Evolutionary conservation across 2,888 invertebrate genomes (phyloP).

Genomic region (Amiota mariae): DNA sequence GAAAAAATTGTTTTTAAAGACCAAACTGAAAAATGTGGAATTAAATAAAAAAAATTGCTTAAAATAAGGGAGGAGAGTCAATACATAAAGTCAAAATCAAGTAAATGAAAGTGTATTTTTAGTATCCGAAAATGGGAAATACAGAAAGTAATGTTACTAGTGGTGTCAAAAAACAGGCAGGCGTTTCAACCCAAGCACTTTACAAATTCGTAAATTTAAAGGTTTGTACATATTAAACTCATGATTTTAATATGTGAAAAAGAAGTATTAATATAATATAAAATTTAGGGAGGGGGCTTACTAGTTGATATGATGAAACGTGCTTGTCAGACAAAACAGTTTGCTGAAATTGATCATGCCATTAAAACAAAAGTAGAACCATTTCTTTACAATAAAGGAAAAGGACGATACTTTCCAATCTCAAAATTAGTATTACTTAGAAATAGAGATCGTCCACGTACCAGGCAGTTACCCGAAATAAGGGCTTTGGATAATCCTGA

Average conservation of each 20-base stretch:
- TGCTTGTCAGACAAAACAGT: slow-evolving; percentile 91
- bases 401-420: slow-evolving; percentile 90
- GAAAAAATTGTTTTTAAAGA: not conserved
- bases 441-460: slow-evolving; percentile 87
- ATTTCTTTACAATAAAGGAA: slow-evolving; percentile 93
- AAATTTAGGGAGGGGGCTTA: slow-evolving; percentile 84
- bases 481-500: slow-evolving; percentile 88
- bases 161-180: slow-evolving; percentile 96
- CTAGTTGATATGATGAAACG: slow-evolving; percentile 94
- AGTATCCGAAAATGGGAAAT: slow-evolving; percentile 80
- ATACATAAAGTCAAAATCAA: no score
- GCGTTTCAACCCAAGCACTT: slow-evolving; percentile 85
- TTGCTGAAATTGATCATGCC: slow-evolving; percentile 92
- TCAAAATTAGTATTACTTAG: slow-evolving; percentile 89
- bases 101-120: no score
- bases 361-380: slow-evolving; percentile 93
- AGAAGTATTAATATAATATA: not conserved
- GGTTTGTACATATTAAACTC: not conserved
- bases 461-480: slow-evolving; percentile 85
- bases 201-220: slow-evolving; percentile 93
- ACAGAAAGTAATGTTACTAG: slow-evolving; percentile 92
- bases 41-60: not conserved
- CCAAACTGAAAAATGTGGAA: not conserved
- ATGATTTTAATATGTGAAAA: no score
- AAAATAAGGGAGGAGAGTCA: no score